A percentile compares a stretch with the other conserved stretches of the same genome.
Conservation (phyloP, 2,113 vertebrate genomes). For the Trematocara macrostoma region DNA sequence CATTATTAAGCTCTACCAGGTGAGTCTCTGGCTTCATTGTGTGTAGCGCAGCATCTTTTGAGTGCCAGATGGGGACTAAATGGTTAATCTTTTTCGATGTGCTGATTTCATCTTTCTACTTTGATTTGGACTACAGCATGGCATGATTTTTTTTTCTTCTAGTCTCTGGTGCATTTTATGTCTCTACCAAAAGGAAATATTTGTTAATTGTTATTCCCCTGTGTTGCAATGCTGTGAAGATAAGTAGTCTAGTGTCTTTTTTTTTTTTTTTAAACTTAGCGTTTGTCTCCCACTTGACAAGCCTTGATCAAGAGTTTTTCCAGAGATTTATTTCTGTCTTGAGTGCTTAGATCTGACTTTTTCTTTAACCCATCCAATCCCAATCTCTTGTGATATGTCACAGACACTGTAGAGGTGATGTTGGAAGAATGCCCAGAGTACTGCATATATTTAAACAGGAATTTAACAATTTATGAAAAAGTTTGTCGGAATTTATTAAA, state of each 20-base stretch:
- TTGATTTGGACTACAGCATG: neutral
- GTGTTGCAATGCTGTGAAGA: neutral
- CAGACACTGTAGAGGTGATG: neutral
- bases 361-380: neutral
- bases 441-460: neutral
- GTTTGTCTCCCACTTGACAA: neutral
- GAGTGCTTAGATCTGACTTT: neutral
- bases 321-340: neutral
- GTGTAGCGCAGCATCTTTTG: neutral
- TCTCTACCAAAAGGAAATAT: neutral
- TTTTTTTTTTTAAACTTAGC: neutral
- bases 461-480: neutral
- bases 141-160: neutral
- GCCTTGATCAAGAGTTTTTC: neutral
- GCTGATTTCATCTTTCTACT: neutral
- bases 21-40: slow-evolving; percentile 33
- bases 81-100: neutral
- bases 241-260: neutral
- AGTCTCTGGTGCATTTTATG: neutral
- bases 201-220: neutral
- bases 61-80: neutral
- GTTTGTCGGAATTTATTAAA: neutral
- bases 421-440: neutral
- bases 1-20: slow-evolving; percentile 98
- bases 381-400: neutral